A percentile compares a stretch with the other conserved stretches of the same genome.
These are phyloP conservation scores for Palythoa caribaeorum DNA, from an alignment of 92 coral and sea anemone genomes.

Conservation along the genomic window DNA sequence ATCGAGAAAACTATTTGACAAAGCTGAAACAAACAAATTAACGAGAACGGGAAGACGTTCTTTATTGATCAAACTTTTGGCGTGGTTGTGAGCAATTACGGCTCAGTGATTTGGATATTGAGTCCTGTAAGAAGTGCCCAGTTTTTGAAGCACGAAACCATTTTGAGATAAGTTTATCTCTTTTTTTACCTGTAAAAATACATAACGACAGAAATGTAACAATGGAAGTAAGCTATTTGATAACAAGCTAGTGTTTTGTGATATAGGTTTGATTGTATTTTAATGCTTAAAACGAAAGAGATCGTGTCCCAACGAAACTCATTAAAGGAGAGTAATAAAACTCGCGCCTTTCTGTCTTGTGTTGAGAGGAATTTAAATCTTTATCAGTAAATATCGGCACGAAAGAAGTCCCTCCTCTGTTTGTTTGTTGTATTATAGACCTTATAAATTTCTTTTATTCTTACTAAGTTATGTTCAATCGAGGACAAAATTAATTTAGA, in stretches of 20 bases:
- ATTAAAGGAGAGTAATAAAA: conserved; percentile 8
- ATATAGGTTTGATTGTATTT: background rate
- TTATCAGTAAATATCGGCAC: conserved; percentile 2
- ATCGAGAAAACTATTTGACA: conserved; percentile 31
- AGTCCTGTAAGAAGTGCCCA: background rate
- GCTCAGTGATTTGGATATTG: conserved; percentile 17
- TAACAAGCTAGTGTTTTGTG: background rate
- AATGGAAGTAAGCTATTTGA: background rate
- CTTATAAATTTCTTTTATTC: background rate
- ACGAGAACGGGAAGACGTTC: conserved; percentile 37
- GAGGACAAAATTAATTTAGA: background rate
- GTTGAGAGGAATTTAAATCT: conserved; percentile 7
- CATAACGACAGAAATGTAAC: background rate
- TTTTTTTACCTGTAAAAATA: background rate
- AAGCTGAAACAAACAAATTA: conserved; percentile 44
- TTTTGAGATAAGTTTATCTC: background rate
- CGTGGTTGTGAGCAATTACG: conserved; percentile 10
- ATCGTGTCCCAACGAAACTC: background rate
- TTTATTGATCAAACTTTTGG: conserved; percentile 17
- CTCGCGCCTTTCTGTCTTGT: conserved; percentile 25
- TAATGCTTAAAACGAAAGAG: background rate
- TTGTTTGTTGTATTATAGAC: background rate
- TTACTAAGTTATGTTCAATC: background rate
- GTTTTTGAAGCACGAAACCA: conserved; percentile 9
- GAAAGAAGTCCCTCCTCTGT: conserved; percentile 1